Conservation (phyloP, 1,140 invertebrate genomes). For the Carcinoscorpius rotundicauda region DNA sequence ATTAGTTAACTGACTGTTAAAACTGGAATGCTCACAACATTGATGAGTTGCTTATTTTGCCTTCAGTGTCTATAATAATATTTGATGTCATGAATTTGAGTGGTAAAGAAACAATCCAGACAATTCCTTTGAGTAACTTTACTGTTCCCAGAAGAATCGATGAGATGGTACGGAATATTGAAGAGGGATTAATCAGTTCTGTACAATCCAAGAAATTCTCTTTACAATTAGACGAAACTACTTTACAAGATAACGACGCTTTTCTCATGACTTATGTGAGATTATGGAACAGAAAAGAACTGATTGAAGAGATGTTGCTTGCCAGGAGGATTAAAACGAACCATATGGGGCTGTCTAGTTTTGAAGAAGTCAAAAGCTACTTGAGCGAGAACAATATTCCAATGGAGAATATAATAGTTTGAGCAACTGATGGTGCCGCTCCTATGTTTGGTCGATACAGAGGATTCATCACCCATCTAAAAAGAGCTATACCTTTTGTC, state of each 20-base stretch:
- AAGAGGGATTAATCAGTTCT: neutral
- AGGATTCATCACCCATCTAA: slow-evolving; percentile 26
- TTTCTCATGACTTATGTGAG: slow-evolving; percentile 7
- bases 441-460: slow-evolving; percentile 26
- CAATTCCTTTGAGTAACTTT: slow-evolving; percentile 2
- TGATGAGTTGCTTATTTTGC: too few species aligned
- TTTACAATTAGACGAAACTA: slow-evolving; percentile 8
- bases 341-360: slow-evolving; percentile 15
- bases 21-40: too few species aligned
- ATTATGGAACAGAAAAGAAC: slow-evolving; percentile 4
- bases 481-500: slow-evolving; percentile 23
- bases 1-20: too few species aligned
- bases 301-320: slow-evolving; percentile 10
- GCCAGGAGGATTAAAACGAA: slow-evolving; percentile 9
- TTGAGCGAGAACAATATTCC: slow-evolving; percentile 26
- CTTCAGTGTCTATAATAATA: too few species aligned
- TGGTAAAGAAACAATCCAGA: too few species aligned
- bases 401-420: slow-evolving; percentile 28
- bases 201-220: slow-evolving; percentile 7
- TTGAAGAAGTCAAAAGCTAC: slow-evolving; percentile 23
- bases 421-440: slow-evolving; percentile 28
- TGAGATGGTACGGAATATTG: slow-evolving; percentile 1
- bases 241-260: slow-evolving; percentile 5
- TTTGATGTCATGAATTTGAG: too few species aligned
- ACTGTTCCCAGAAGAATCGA: slow-evolving; percentile 4